Conservation (phyloP, 1,140 invertebrate genomes). For the Hypothenemus hampei region DNA sequence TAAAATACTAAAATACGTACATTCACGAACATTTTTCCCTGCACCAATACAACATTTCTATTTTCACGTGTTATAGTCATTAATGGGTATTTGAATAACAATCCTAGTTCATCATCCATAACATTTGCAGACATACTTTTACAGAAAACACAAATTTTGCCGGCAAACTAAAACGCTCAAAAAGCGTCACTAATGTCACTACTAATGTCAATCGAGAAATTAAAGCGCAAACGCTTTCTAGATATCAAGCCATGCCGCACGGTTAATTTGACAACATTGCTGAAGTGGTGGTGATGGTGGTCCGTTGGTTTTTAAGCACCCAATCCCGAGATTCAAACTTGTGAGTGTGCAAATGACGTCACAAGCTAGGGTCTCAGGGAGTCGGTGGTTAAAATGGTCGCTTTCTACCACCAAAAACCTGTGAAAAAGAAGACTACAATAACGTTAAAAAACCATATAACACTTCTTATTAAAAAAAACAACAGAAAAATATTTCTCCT, state of each 20-base stretch:
- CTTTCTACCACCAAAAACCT: too few relatives aligned
- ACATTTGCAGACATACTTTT: neutral
- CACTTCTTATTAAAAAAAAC: too few relatives aligned
- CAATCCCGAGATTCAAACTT: slow-evolving; percentile 69
- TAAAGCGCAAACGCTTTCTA: too few relatives aligned
- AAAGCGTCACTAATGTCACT: too few relatives aligned
- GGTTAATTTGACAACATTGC: too few relatives aligned
- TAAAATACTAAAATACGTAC: slow-evolving; percentile 18
- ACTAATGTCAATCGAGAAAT: too few relatives aligned
- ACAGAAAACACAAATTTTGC: neutral
- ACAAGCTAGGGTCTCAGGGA: slow-evolving; percentile 75
- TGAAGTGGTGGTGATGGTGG: too few relatives aligned
- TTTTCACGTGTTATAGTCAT: slow-evolving; percentile 12
- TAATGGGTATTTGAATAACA: slow-evolving; percentile 30
- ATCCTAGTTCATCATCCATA: slow-evolving; percentile 10
- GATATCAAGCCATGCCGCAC: too few relatives aligned
- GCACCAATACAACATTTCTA: slow-evolving; percentile 2
- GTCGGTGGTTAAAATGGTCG: slow-evolving; percentile 51
- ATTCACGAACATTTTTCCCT: slow-evolving; percentile 17
- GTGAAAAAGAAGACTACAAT: too few relatives aligned
- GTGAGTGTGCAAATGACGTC: slow-evolving; percentile 61
- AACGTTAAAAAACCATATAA: too few relatives aligned
- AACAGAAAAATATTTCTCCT: too few relatives aligned
- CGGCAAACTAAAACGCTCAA: too few relatives aligned
- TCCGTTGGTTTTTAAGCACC: slow-evolving; percentile 47